These are phyloP conservation scores for Brachirus orientalis DNA, from an alignment of 2,113 vertebrate species.

Conservation along the genomic window DNA sequence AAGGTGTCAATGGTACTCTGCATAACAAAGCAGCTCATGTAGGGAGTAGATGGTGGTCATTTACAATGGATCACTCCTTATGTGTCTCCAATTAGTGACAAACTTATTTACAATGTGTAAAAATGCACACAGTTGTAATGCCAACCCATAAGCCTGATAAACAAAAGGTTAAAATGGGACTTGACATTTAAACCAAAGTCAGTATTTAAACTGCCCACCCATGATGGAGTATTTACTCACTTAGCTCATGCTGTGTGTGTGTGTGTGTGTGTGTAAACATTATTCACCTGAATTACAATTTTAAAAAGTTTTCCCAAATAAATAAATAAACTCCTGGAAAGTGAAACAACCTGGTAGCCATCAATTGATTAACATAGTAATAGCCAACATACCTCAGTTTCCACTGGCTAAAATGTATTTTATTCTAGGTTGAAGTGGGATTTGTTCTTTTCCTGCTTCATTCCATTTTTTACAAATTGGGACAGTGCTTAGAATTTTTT, in stretches of 20 bases:
- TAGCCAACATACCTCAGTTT: too few species aligned
- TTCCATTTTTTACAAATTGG: too few species aligned
- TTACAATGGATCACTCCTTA: slow-evolving; percentile 50
- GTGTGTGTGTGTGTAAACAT: too few species aligned
- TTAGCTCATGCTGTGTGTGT: background rate
- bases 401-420: too few species aligned
- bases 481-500: too few species aligned
- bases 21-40: slow-evolving; percentile 71
- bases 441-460: too few species aligned
- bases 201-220: slow-evolving; percentile 35
- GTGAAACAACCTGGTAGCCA: background rate
- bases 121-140: slow-evolving; percentile 24
- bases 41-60: slow-evolving; percentile 50
- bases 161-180: slow-evolving; percentile 21
- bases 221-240: slow-evolving; percentile 8
- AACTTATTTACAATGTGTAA: slow-evolving; percentile 36
- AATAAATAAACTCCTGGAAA: background rate
- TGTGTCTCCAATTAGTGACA: slow-evolving; percentile 53
- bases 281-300: background rate
- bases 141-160: slow-evolving; percentile 19
- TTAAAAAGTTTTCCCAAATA: too few species aligned
- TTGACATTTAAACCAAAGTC: slow-evolving; percentile 14
- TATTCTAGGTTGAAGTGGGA: too few species aligned
- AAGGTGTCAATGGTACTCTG: slow-evolving; percentile 72
- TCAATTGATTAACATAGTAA: background rate